Percentiles rank a stretch among this genome's conserved stretches.
Evolutionary conservation across 2,113 vertebrate genomes (phyloP).

Genomic region (Bombycilla garrulus): DNA sequence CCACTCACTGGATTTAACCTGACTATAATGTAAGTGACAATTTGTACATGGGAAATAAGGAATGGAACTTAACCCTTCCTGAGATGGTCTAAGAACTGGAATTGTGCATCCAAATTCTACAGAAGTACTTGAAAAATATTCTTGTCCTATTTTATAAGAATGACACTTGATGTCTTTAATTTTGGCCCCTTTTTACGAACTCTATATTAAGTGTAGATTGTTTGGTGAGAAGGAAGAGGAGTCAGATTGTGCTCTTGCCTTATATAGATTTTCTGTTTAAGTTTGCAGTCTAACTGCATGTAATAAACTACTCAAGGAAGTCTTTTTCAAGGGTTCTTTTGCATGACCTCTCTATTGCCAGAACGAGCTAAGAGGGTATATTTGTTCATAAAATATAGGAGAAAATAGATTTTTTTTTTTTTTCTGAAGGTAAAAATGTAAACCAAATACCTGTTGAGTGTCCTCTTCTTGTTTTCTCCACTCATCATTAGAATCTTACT

Average conservation of each 20-base stretch:
- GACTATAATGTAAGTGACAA: neutral
- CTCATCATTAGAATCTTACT: neutral
- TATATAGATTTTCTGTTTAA: neutral
- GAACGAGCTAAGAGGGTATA: neutral
- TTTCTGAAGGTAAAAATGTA: neutral
- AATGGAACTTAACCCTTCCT: neutral
- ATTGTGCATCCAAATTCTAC: neutral
- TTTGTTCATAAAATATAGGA: neutral
- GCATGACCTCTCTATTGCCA: neutral
- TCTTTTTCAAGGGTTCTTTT: neutral
- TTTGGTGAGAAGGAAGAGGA: neutral
- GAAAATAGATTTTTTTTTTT: neutral
- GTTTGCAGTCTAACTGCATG: neutral
- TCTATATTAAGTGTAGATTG: neutral
- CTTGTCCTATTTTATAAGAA: neutral
- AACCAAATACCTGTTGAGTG: neutral
- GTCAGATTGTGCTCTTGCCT: neutral
- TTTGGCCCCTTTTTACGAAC: neutral
- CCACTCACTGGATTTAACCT: neutral
- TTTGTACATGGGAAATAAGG: neutral
- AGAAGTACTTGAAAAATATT: neutral
- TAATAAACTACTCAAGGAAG: neutral
- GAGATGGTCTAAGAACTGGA: neutral
- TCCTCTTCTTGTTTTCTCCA: neutral
- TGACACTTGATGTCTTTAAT: neutral